A percentile compares a stretch with the other conserved stretches of the same genome.
These are phyloP conservation scores for Mirza zaza DNA, from an alignment of 2,113 vertebrate species.

Conservation along the genomic window DNA sequence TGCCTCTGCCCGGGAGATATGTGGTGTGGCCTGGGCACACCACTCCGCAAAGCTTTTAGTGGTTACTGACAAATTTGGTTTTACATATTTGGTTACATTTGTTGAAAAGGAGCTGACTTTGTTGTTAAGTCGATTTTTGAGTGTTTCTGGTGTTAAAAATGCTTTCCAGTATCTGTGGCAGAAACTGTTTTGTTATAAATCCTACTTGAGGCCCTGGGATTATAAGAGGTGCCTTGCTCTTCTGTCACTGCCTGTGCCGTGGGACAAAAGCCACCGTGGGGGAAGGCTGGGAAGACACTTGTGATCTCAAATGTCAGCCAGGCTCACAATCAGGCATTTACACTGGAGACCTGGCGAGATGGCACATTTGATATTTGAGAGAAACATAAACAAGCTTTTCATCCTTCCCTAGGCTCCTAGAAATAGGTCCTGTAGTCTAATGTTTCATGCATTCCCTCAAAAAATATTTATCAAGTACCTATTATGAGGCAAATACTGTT, in stretches of 20 bases:
- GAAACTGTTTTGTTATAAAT: not conserved
- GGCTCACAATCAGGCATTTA: not conserved
- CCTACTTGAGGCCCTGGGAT: not conserved
- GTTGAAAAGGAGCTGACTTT: not conserved
- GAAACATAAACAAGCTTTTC: not conserved
- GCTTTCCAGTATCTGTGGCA: not conserved
- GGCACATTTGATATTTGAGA: not conserved
- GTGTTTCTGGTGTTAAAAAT: not conserved
- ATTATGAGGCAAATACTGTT: not conserved
- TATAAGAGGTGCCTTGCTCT: not conserved
- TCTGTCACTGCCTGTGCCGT: not conserved
- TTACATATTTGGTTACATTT: not conserved
- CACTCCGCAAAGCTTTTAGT: not conserved
- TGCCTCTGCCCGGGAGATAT: accelerated
- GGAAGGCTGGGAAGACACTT: not conserved
- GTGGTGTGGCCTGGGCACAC: not conserved
- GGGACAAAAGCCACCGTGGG: not conserved
- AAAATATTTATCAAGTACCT: not conserved
- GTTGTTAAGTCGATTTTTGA: not conserved
- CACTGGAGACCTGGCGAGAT: not conserved
- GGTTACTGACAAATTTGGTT: not conserved
- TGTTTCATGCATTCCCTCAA: not conserved
- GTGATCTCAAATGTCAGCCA: constrained; percentile 27
- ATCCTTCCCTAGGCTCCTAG: not conserved
- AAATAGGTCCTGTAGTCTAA: not conserved